Conservation (phyloP, 2,888 invertebrate genomes). For the Plagodis pulveraria region DNA sequence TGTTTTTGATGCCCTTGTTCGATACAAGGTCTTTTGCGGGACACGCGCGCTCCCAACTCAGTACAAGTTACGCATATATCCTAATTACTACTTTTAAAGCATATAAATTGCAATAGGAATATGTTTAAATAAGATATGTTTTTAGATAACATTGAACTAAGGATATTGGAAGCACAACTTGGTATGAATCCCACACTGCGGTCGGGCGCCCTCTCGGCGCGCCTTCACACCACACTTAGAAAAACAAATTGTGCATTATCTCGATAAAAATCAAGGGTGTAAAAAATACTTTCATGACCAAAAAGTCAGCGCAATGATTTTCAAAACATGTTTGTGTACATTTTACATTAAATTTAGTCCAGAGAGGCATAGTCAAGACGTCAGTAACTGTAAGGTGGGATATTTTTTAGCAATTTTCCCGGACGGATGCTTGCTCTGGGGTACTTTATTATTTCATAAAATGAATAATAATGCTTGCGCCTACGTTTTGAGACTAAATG, state of each 20-base stretch:
- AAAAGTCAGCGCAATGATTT: conserved; percentile 9
- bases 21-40: too few relatives aligned
- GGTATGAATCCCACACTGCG: neutral
- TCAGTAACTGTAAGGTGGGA: conserved; percentile 56
- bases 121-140: too few relatives aligned
- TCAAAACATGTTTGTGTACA: conserved; percentile 10
- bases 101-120: too few relatives aligned
- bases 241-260: conserved; percentile 19
- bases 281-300: conserved; percentile 1
- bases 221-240: conserved; percentile 14
- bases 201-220: neutral
- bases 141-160: too few relatives aligned
- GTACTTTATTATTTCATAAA: conserved; percentile 45
- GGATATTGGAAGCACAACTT: neutral
- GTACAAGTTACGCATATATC: too few relatives aligned
- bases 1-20: too few relatives aligned
- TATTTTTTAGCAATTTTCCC: conserved; percentile 79
- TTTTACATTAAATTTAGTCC: conserved; percentile 20
- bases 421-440: conserved; percentile 45
- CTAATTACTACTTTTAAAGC: too few relatives aligned
- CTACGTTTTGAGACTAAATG: conserved; percentile 60
- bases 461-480: conserved; percentile 66
- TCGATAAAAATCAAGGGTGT: conserved; percentile 3
- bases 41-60: too few relatives aligned
- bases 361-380: conserved; percentile 31